phyloP scores from a whole-genome alignment of 2,113 vertebrate species.

The Lathamus discolor region DNA sequence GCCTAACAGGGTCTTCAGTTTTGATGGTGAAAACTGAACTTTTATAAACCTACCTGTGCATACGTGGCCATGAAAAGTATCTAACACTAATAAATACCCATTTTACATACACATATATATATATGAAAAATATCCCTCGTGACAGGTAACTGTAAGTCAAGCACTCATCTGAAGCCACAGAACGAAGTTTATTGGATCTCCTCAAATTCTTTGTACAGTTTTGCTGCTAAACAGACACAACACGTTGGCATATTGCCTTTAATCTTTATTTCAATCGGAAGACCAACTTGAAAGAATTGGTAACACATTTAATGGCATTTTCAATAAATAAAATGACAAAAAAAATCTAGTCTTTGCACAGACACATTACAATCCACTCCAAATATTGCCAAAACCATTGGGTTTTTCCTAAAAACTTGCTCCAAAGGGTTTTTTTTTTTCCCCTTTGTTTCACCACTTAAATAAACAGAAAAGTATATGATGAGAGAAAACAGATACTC shows the following conservation, averaged over 20 bases:
- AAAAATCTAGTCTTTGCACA: constrained; percentile 38
- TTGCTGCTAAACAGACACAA: constrained; percentile 48
- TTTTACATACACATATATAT: background rate
- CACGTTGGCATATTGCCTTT: constrained; percentile 7
- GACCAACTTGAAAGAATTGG: constrained; percentile 7
- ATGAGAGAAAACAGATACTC: constrained; percentile 41
- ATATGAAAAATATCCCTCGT: background rate
- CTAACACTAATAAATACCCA: background rate
- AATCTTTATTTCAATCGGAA: constrained; percentile 39
- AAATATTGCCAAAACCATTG: constrained; percentile 44
- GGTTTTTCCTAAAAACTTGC: background rate
- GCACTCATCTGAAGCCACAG: constrained; percentile 33
- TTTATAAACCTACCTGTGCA: background rate
- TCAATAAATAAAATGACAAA: constrained; percentile 69
- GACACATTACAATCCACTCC: constrained; percentile 58
- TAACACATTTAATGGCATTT: constrained; percentile 49
- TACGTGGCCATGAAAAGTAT: fast-evolving
- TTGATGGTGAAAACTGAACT: background rate
- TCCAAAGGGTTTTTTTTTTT: background rate
- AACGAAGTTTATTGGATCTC: constrained; percentile 71
- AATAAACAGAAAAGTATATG: constrained; percentile 36
- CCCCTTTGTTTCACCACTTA: constrained; percentile 39
- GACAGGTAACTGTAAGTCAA: constrained; percentile 13
- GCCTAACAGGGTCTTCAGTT: background rate
- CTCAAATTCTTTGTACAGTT: constrained; percentile 55